Base-by-base conservation (phyloP, 1,140 invertebrate species). In the Zaprionus lachaisei region DNA sequence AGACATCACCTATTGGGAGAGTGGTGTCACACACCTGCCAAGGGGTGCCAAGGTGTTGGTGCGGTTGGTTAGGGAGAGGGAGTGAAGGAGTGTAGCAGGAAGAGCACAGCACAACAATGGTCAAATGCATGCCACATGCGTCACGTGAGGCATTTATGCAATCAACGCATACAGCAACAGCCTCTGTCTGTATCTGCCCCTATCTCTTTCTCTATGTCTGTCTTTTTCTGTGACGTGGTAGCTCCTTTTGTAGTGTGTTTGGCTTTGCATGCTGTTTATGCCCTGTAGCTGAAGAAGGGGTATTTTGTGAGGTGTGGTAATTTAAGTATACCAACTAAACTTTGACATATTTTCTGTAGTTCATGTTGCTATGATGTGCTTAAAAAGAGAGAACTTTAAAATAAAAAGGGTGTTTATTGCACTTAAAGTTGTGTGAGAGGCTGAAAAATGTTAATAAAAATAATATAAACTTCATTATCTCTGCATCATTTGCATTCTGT, bases 101-200 rank as follows among this genome's bases (percentile, higher is more conserved):
- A 65, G 69, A 55, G 54, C 7, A 58, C 7, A 58, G 44, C 38
- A 24, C 47, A 51, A 62, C 74, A 77, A 49, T 77, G 75, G 62
- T 64, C 75, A 68, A 57, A 49, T 55, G 57, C 65, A 58, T 67
- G 65, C 63, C 55, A 26, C 62, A 74, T 77, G 75, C 75, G 75
- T 73, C 75, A 77, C 71, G 70, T 77, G 75, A 62, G 61, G 54
- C 73, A 69, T 75, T 79, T 79, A 70, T 37, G 66, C 66, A 79
- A 79, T 68, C 71, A 63, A 58, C 71, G 51, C 71, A 67, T 24
- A 57, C 34, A 17, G 20, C 26, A 60, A n/a, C 38, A 41, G 24
- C 69, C 7, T 9, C 47, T 49, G 15, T 44, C 15, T 44, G 2
- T 41, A 4, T 41, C 38, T 44, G 15, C 12, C 4, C 4, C 12